These are phyloP conservation scores for Cordylochernes scorpioides DNA, from an alignment of 2,888 invertebrate species.

Conservation along the genomic window DNA sequence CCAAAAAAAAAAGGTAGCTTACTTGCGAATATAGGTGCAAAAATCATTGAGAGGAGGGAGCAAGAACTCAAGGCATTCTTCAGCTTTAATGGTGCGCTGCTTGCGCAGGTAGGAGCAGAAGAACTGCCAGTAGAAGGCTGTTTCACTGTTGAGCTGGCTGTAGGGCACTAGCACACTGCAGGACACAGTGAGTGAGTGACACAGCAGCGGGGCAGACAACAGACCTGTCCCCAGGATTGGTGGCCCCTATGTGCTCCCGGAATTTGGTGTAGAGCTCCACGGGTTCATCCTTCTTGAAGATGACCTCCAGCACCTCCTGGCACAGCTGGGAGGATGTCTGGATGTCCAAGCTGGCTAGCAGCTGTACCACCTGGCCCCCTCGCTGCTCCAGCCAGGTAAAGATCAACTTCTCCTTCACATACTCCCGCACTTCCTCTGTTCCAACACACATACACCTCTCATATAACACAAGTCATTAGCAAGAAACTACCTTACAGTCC, in stretches of 20 bases:
- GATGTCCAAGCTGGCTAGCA: conserved; percentile 45
- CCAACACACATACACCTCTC: too few relatives aligned
- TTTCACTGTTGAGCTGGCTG: conserved; percentile 20
- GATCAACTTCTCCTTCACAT: conserved; percentile 22
- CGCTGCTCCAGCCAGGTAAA: conserved; percentile 48
- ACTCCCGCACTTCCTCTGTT: conserved; percentile 22
- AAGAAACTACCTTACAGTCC: too few relatives aligned
- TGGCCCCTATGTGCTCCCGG: too few relatives aligned
- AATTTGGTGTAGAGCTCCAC: too few relatives aligned
- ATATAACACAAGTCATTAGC: too few relatives aligned
- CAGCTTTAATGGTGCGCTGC: conserved; percentile 22
- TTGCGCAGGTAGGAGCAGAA: conserved; percentile 28
- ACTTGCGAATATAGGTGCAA: conserved; percentile 42
- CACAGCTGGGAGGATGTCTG: conserved; percentile 34
- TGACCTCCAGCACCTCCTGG: conserved; percentile 27
- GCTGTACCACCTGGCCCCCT: conserved; percentile 37
- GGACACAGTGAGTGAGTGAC: not conserved
- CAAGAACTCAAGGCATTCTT: conserved; percentile 29
- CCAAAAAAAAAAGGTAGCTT: too few relatives aligned
- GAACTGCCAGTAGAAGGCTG: conserved; percentile 35
- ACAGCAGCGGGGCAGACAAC: too few relatives aligned
- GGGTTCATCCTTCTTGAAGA: conserved; percentile 29
- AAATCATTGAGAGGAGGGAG: conserved; percentile 44
- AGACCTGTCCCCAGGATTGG: too few relatives aligned
- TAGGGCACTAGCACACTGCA: conserved; percentile 18